Conservation (phyloP, 2,888 invertebrate species). For the Nephrotoma guestfalica region DNA sequence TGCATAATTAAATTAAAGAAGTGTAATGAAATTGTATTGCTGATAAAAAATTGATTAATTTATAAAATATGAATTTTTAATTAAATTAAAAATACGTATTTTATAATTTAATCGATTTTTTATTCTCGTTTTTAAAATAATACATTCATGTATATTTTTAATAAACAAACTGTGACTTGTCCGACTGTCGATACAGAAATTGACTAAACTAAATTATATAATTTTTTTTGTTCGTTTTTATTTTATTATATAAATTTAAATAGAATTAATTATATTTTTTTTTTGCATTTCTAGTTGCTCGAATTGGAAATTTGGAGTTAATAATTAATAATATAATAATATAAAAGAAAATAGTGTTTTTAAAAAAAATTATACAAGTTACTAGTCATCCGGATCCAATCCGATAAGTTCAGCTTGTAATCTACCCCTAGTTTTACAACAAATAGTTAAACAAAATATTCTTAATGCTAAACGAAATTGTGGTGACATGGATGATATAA, state of each 20-base stretch:
- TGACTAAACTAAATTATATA: conserved; percentile 3
- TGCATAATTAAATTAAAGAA: background rate
- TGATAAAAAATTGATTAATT: background rate
- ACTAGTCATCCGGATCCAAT: conserved; percentile 72
- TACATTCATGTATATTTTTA: background rate
- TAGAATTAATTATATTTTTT: background rate
- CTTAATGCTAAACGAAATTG: conserved; percentile 83
- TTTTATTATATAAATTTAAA: background rate
- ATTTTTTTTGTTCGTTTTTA: background rate
- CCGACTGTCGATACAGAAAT: background rate
- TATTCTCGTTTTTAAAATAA: background rate
- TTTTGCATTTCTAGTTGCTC: background rate
- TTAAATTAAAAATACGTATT: background rate
- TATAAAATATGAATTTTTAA: conserved; percentile 1
- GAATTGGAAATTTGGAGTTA: background rate
- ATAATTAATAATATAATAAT: background rate
- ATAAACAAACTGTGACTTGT: background rate
- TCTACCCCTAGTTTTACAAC: conserved; percentile 72
- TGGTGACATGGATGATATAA: conserved; percentile 78
- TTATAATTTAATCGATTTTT: background rate
- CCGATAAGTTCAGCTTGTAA: conserved; percentile 74
- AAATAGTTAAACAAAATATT: conserved; percentile 75
- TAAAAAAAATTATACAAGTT: background rate
- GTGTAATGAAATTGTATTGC: background rate
- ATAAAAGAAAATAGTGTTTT: background rate